Conservation (phyloP, 1,140 invertebrate species). For the Ectropis grisescens region DNA sequence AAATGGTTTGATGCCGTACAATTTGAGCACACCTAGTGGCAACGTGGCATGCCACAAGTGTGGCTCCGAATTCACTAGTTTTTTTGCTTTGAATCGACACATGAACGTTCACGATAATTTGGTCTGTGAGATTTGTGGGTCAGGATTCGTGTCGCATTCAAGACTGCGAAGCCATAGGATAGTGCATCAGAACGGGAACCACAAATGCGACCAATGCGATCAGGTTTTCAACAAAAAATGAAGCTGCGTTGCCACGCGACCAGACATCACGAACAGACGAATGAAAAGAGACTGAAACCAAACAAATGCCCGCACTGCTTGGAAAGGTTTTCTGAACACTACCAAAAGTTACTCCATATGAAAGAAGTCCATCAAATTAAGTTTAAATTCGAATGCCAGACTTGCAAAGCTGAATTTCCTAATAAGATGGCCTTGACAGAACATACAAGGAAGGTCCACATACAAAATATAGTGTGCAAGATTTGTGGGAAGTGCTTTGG, state of each 20-base stretch:
- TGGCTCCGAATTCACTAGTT: slow-evolving; percentile 15
- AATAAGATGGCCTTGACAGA: slow-evolving; percentile 29
- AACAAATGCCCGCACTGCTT: slow-evolving; percentile 29
- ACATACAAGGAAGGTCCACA: slow-evolving; percentile 55
- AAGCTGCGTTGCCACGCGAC: slow-evolving; percentile 48
- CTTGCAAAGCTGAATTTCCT: slow-evolving; percentile 24
- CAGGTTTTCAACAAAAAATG: slow-evolving; percentile 35
- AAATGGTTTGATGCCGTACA: slow-evolving; percentile 52
- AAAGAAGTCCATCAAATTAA: slow-evolving; percentile 26
- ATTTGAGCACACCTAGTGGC: slow-evolving; percentile 34
- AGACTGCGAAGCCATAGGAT: no score
- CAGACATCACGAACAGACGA: slow-evolving; percentile 15
- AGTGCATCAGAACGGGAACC: slow-evolving; percentile 39
- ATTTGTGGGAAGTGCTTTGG: slow-evolving; percentile 64
- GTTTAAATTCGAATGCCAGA: slow-evolving; percentile 23
- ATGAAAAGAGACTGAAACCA: slow-evolving; percentile 17
- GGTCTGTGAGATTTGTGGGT: slow-evolving; percentile 60
- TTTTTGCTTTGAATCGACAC: slow-evolving; percentile 27
- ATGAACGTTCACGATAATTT: slow-evolving; percentile 53
- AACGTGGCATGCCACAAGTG: slow-evolving; percentile 33
- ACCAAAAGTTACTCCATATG: slow-evolving; percentile 34
- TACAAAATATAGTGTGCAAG: slow-evolving; percentile 64
- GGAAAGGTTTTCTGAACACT: slow-evolving; percentile 30
- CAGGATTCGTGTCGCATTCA: slow-evolving; percentile 19
- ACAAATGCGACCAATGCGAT: slow-evolving; percentile 46